A percentile compares a stretch with the other conserved stretches of the same genome.
Evolutionary conservation across 2,113 vertebrate genomes (phyloP).

Genomic region (Chunga burmeisteri): DNA sequence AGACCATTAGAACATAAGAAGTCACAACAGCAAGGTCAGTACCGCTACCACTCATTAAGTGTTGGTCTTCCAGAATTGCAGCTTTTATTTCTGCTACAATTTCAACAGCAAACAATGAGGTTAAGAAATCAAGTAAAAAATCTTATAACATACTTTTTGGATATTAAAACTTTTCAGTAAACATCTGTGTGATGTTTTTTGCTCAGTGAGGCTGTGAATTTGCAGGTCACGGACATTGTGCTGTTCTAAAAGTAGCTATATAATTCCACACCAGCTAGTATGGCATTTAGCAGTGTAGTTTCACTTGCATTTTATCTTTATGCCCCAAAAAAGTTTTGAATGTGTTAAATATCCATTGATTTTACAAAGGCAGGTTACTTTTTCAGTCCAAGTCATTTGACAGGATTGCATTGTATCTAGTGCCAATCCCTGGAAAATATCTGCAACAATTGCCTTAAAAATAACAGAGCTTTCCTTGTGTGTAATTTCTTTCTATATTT

Average conservation of each 20-base stretch:
- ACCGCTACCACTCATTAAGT: background rate
- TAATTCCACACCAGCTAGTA: background rate
- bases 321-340: background rate
- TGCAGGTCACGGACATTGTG: fast-evolving
- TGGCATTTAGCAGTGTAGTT: background rate
- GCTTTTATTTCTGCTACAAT: background rate
- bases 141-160: background rate
- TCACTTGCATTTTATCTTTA: background rate
- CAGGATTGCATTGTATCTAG: background rate
- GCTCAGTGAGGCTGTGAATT: background rate
- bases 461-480: background rate
- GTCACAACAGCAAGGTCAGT: background rate
- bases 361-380: background rate
- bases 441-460: background rate
- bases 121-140: background rate
- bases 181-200: background rate
- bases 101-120: background rate
- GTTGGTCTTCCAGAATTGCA: background rate
- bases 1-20: background rate
- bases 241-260: background rate
- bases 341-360: background rate
- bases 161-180: background rate
- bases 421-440: background rate
- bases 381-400: background rate
- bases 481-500: background rate